Evolutionary conservation across 2,888 invertebrate genomes (phyloP).

Genomic region (Metellina segmentata): DNA sequence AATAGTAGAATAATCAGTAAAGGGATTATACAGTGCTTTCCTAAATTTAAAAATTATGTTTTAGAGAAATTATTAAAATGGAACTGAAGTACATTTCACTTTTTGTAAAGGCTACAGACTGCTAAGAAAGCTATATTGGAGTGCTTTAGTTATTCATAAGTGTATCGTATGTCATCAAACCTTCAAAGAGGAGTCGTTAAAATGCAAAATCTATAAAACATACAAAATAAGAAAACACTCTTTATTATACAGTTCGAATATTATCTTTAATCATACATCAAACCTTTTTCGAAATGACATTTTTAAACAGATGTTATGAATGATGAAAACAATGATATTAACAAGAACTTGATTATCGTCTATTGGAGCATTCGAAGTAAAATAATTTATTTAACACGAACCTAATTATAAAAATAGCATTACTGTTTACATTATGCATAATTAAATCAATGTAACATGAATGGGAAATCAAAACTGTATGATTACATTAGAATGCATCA

Average conservation of each 20-base stretch:
- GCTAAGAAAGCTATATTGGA: too few relatives aligned
- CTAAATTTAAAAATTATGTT: background rate
- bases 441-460: background rate
- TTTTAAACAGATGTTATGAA: conserved; percentile 24
- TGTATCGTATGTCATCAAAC: too few relatives aligned
- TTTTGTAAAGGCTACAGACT: too few relatives aligned
- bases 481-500: too few relatives aligned
- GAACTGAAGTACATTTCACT: too few relatives aligned
- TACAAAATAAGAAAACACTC: background rate
- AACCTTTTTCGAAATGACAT: conserved; percentile 15
- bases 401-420: background rate
- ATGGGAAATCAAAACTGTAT: too few relatives aligned
- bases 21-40: too few relatives aligned
- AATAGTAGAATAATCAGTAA: too few relatives aligned
- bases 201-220: background rate
- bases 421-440: background rate
- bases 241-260: background rate
- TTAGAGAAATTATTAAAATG: too few relatives aligned
- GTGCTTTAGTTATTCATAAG: too few relatives aligned
- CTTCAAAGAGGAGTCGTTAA: too few relatives aligned
- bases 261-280: conserved; percentile 6
- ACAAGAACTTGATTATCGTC: conserved; percentile 29
- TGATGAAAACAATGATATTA: background rate
- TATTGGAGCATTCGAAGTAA: background rate
- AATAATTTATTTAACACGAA: background rate